Percentiles rank a stretch among this genome's conserved stretches.
Evolutionary conservation across 1,140 invertebrate genomes (phyloP).

Genomic region (Leptinotarsa defecta): DNA sequence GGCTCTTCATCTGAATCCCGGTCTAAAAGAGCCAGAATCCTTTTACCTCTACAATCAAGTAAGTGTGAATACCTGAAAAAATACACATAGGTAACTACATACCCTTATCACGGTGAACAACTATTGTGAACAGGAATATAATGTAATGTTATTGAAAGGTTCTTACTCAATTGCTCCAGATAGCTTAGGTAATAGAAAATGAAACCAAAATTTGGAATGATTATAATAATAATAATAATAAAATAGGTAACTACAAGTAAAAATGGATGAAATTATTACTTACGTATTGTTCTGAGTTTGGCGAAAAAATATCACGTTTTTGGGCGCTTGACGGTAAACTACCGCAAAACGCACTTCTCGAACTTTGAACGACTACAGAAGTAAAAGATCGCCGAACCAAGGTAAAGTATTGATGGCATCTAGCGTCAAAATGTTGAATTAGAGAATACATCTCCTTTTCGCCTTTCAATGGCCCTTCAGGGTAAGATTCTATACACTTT

Average conservation of each 20-base stretch:
- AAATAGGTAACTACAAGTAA: neutral
- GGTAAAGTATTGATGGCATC: too few species aligned
- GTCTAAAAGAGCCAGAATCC: constrained; percentile 7
- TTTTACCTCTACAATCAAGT: neutral
- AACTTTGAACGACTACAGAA: neutral
- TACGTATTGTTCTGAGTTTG: too few species aligned
- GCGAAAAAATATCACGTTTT: neutral
- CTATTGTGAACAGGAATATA: neutral
- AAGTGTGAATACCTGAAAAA: constrained; percentile 7
- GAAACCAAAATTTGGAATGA: neutral
- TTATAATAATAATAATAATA: neutral
- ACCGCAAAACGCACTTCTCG: neutral
- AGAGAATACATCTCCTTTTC: too few species aligned
- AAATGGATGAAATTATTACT: neutral
- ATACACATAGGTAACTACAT: neutral
- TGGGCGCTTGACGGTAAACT: neutral
- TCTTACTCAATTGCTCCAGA: neutral
- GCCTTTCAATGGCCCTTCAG: too few species aligned
- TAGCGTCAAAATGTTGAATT: too few species aligned
- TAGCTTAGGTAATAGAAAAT: constrained; percentile 3
- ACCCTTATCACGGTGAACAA: neutral
- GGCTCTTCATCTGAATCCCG: neutral
- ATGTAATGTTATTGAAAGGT: neutral
- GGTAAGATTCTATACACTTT: too few species aligned
- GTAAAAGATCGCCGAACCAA: neutral